A percentile compares a stretch with the other conserved stretches of the same genome.
phyloP scores from a whole-genome alignment of 1,140 invertebrate genomes.

The Asobara japonica region DNA sequence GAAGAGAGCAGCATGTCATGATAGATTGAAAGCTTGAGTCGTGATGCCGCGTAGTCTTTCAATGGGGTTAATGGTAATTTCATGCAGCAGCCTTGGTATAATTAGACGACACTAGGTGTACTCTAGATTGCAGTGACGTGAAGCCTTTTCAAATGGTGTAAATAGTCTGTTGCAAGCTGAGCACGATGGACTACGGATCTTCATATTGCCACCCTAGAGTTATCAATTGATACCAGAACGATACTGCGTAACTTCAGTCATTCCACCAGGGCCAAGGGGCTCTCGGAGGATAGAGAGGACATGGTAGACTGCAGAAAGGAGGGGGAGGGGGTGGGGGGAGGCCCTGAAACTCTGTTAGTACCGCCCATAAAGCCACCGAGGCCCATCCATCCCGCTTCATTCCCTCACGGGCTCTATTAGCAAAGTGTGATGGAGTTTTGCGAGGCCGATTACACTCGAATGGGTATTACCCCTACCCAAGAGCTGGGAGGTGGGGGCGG shows the following conservation, averaged over 20 bases:
- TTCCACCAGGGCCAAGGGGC: background rate
- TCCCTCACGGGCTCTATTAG: conserved; percentile 64
- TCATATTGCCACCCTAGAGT: background rate
- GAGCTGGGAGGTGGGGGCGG: background rate
- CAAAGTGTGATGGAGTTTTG: conserved; percentile 69
- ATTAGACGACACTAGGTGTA: conserved; percentile 28
- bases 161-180: background rate
- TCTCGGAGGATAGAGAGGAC: conserved; percentile 1
- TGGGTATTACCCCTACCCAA: conserved; percentile 61
- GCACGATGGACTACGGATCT: background rate
- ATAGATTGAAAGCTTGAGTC: conserved; percentile 33
- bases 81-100: conserved; percentile 34
- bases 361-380: conserved; percentile 52
- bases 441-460: conserved; percentile 68
- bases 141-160: background rate
- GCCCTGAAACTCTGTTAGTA: conserved; percentile 34
- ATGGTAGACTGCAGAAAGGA: background rate
- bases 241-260: background rate
- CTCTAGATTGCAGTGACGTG: background rate
- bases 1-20: conserved; percentile 22
- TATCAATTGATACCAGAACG: too few species aligned
- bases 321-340: too few species aligned
- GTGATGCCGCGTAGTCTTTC: conserved; percentile 33
- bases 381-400: conserved; percentile 50
- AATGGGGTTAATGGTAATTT: conserved; percentile 38